A percentile compares a stretch with the other conserved stretches of the same genome.
Conservation (phyloP, 2,797 vertebrate species). For the Halcyon leucocephala region DNA sequence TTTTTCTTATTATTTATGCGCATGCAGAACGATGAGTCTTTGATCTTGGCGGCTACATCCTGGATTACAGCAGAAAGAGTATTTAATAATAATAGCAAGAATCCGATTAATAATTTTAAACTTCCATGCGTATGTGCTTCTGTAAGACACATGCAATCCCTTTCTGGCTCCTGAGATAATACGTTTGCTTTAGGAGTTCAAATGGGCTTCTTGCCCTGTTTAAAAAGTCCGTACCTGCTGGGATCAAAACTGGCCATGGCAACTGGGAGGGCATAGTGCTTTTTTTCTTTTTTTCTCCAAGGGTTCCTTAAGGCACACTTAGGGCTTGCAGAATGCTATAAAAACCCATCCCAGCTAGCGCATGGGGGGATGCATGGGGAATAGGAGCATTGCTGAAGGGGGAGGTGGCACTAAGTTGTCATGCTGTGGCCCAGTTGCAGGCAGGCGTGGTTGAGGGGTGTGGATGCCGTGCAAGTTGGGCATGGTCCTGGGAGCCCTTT, state of each 20-base stretch:
- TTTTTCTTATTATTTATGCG: not conserved
- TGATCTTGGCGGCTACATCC: constrained; percentile 24
- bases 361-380: not conserved
- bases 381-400: not conserved
- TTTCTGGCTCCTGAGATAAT: not conserved
- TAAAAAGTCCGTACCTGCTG: not conserved
- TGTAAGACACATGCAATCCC: not conserved
- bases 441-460: not conserved
- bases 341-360: not conserved
- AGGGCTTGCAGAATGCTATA: too few species aligned
- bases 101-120: not conserved
- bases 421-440: not conserved
- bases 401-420: not conserved
- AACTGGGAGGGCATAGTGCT: not conserved
- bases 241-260: rapidly evolving
- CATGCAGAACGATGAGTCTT: not conserved
- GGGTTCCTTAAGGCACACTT: not conserved
- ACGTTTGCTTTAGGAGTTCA: not conserved
- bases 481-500: not conserved
- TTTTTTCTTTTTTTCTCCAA: not conserved
- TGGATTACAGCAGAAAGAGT: not conserved
- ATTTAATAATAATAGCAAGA: not conserved
- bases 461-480: too few species aligned
- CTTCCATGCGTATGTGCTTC: not conserved
- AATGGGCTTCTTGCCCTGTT: not conserved